phyloP scores from a whole-genome alignment of 2,888 invertebrate genomes.

The Drosophila helvetica region DNA sequence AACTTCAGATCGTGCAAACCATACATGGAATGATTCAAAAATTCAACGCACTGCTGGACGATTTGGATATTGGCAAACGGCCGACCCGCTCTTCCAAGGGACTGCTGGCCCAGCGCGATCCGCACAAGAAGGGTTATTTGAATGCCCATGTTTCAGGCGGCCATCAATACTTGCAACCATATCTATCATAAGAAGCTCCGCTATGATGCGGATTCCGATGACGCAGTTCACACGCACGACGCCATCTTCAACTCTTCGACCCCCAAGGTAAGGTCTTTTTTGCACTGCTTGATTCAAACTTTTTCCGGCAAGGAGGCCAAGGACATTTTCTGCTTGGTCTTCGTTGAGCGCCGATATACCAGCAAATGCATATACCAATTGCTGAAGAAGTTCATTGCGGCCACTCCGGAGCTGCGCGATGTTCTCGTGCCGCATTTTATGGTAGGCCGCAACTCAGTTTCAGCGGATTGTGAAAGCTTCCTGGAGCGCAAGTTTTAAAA shows the following conservation, averaged over 20 bases:
- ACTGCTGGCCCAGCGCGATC: conserved; percentile 52
- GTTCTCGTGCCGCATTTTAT: conserved; percentile 88
- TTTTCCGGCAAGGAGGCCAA: conserved; percentile 82
- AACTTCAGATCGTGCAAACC: conserved; percentile 25
- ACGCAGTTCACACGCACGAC: conserved; percentile 45
- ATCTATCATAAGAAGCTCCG: conserved; percentile 85
- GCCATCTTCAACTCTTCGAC: conserved; percentile 86
- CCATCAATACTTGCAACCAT: conserved; percentile 80
- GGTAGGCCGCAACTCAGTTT: conserved; percentile 85
- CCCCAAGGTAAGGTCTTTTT: conserved; percentile 88
- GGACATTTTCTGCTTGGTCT: conserved; percentile 81
- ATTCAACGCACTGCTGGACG: conserved; percentile 45
- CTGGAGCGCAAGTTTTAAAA: conserved; percentile 77
- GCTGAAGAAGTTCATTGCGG: conserved; percentile 85
- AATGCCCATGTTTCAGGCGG: conserved; percentile 76
- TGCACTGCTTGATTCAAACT: conserved; percentile 87
- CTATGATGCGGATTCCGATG: conserved; percentile 73
- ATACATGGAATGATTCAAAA: conserved; percentile 33
- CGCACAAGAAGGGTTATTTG: conserved; percentile 84
- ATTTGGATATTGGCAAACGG: conserved; percentile 64
- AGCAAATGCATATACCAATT: conserved; percentile 90
- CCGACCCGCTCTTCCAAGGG: conserved; percentile 65
- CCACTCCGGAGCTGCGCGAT: conserved; percentile 85
- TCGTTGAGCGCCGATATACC: conserved; percentile 86
- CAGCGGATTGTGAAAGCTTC: conserved; percentile 66